Percentiles rank a stretch among this genome's conserved stretches.
Conservation (phyloP, 2,888 invertebrate genomes). For the Caenorhabditis afra region DNA sequence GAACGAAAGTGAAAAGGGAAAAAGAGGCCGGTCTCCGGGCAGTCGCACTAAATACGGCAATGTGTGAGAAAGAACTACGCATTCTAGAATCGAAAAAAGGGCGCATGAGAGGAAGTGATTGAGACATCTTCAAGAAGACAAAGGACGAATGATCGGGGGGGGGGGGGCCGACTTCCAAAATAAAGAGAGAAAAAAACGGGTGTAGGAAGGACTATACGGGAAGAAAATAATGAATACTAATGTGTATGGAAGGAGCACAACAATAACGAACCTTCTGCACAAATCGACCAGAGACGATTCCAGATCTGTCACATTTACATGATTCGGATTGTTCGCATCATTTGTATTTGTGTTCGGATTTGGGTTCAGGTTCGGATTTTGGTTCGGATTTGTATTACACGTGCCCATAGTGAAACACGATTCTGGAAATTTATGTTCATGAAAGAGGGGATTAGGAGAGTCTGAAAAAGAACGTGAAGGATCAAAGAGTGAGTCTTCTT, state of each 20-base stretch:
- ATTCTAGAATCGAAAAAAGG: background rate
- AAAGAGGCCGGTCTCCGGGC: background rate
- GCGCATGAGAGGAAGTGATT: conserved; percentile 6
- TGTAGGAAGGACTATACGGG: background rate
- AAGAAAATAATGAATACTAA: conserved; percentile 2
- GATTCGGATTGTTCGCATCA: no score
- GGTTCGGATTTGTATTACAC: conserved; percentile 9
- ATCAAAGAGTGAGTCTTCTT: background rate
- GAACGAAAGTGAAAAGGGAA: conserved; percentile 5
- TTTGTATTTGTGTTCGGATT: no score
- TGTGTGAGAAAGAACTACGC: background rate
- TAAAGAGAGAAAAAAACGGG: conserved; percentile 1
- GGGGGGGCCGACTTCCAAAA: conserved; percentile 1
- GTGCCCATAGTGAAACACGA: conserved; percentile 40
- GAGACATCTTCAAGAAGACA: background rate
- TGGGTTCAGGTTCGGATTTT: no score
- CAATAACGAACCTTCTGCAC: conserved; percentile 29
- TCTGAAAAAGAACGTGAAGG: background rate
- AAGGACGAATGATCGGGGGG: conserved; percentile 25
- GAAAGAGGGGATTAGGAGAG: conserved; percentile 10
- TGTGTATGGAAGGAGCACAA: background rate
- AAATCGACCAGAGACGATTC: conserved; percentile 38
- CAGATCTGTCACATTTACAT: conserved; percentile 37
- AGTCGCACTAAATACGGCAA: background rate
- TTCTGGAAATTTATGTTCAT: conserved; percentile 21